A percentile compares a stretch with the other conserved stretches of the same genome.
Evolutionary conservation across 2,888 invertebrate species (phyloP).

Genomic region (Phengaris arion): DNA sequence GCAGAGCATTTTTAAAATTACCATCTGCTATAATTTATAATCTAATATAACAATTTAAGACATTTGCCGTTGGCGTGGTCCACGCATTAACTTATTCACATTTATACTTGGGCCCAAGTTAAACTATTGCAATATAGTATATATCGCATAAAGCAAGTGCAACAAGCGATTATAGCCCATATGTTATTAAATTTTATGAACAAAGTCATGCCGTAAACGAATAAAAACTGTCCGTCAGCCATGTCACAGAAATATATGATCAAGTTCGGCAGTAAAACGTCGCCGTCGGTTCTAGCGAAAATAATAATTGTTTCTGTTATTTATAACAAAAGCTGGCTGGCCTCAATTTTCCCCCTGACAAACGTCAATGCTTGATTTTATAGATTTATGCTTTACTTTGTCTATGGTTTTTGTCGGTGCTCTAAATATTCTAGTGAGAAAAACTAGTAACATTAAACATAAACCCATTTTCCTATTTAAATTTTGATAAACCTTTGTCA

Average conservation of each 20-base stretch:
- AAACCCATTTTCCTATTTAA: too few relatives aligned
- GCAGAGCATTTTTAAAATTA: too few relatives aligned
- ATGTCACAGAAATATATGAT: constrained; percentile 1
- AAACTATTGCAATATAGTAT: too few relatives aligned
- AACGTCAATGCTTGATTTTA: neutral
- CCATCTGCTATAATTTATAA: too few relatives aligned
- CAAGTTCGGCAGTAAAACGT: constrained; percentile 7
- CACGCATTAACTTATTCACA: too few relatives aligned
- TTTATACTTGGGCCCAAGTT: too few relatives aligned
- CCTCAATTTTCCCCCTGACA: neutral
- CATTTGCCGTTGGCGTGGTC: too few relatives aligned
- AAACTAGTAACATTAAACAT: too few relatives aligned
- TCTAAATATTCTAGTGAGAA: too few relatives aligned
- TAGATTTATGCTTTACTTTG: neutral
- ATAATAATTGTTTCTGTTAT: neutral
- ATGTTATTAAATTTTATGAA: constrained; percentile 14
- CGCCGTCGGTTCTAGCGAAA: constrained; percentile 6
- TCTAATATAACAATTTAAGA: too few relatives aligned
- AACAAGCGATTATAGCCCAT: neutral
- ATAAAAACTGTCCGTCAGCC: neutral
- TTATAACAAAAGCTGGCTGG: constrained; percentile 2
- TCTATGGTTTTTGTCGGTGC: too few relatives aligned
- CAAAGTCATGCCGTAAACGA: neutral
- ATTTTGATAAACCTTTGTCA: too few relatives aligned
- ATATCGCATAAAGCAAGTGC: neutral